Evolutionary conservation across 30 jellyfish, hydroid and myxozoan genomes (phyloP).

Genomic region (Clytia hemisphaerica): DNA sequence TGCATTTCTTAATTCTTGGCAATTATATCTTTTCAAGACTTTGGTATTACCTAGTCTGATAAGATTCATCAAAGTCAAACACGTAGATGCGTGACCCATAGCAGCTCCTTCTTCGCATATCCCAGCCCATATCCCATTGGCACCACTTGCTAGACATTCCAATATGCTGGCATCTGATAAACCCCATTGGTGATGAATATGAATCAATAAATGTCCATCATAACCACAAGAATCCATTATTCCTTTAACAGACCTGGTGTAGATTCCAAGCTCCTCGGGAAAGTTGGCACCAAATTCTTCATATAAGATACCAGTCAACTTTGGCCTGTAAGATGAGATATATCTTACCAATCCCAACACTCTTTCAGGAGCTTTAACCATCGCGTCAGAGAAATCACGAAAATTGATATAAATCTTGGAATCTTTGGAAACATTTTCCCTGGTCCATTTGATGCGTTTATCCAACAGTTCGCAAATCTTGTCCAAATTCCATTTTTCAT

Average conservation of each 20-base stretch:
- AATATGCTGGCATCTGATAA: slow-evolving; percentile 37
- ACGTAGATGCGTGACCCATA: slow-evolving; percentile 62
- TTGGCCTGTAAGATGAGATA: slow-evolving; percentile 57
- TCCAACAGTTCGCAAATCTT: slow-evolving; percentile 34
- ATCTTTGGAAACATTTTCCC: slow-evolving; percentile 40
- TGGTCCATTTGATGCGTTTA: slow-evolving; percentile 45
- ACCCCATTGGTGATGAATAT: slow-evolving; percentile 78
- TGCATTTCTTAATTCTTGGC: slow-evolving; percentile 53
- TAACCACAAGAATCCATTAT: too few relatives aligned
- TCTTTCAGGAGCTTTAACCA: slow-evolving; percentile 61
- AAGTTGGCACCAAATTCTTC: slow-evolving; percentile 57
- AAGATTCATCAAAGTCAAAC: slow-evolving; percentile 41
- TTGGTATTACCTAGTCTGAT: slow-evolving; percentile 58
- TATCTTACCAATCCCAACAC: slow-evolving; percentile 48
- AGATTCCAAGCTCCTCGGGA: slow-evolving; percentile 71
- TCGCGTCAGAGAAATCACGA: slow-evolving; percentile 62
- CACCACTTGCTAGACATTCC: slow-evolving; percentile 57
- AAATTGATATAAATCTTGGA: slow-evolving; percentile 41
- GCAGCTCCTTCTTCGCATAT: slow-evolving; percentile 66
- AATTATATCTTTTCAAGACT: slow-evolving; percentile 42
- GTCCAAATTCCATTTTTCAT: slow-evolving; percentile 18
- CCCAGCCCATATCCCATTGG: slow-evolving; percentile 77
- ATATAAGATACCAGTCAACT: slow-evolving; percentile 35
- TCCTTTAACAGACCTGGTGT: too few relatives aligned
- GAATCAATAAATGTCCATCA: slow-evolving; percentile 68